These are phyloP conservation scores for Barbus barbus DNA, from an alignment of 2,113 vertebrate species.

Conservation along the genomic window DNA sequence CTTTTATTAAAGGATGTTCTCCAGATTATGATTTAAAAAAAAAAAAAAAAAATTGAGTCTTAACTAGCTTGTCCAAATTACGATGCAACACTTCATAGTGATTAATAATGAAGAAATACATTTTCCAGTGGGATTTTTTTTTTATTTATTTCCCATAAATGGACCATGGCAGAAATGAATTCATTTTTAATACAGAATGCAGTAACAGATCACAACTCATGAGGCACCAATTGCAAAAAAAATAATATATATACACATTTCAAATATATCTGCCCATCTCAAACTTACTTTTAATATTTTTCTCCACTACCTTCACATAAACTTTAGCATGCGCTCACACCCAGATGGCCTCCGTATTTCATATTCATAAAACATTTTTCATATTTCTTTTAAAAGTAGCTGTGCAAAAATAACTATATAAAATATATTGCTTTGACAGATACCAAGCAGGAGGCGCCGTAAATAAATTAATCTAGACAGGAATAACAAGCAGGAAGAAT, in stretches of 20 bases:
- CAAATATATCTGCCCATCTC: slow-evolving; percentile 69
- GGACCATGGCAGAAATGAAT: slow-evolving; percentile 70
- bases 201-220: slow-evolving; percentile 77
- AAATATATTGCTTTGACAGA: slow-evolving; percentile 91
- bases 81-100: not conserved
- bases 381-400: slow-evolving; percentile 74
- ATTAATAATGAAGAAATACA: not conserved
- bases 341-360: slow-evolving; percentile 58
- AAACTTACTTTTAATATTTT: slow-evolving; percentile 60
- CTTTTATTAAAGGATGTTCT: too few species aligned
- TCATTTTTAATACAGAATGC: slow-evolving; percentile 72
- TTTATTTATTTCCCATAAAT: slow-evolving; percentile 66
- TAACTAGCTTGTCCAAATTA: not conserved
- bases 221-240: slow-evolving; percentile 73
- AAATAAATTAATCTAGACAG: slow-evolving; percentile 94
- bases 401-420: slow-evolving; percentile 98
- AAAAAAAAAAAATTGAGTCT: not conserved
- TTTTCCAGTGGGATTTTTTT: slow-evolving; percentile 67
- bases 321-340: slow-evolving; percentile 74
- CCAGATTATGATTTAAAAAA: too few species aligned
- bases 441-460: slow-evolving; percentile 79
- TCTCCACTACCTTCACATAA: slow-evolving; percentile 68
- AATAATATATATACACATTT: slow-evolving; percentile 49
- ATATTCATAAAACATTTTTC: slow-evolving; percentile 51
- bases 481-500: slow-evolving; percentile 74